Evolutionary conservation across 53 echinoderm and acorn worm species (phyloP).

Genomic region (Hippasteria phrygiana): DNA sequence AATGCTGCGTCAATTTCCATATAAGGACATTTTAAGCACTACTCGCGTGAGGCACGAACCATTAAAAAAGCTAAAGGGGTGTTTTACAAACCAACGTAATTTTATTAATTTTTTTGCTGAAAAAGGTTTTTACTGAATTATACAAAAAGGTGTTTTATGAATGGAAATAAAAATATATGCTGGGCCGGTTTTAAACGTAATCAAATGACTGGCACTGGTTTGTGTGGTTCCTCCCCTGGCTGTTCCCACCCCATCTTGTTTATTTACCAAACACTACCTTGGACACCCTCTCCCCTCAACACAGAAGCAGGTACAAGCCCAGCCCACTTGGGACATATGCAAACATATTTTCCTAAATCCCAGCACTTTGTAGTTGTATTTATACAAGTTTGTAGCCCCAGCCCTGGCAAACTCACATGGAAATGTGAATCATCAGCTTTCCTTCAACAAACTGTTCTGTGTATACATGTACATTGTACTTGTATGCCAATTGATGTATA

Average conservation of each 20-base stretch:
- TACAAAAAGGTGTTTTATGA: too few species aligned
- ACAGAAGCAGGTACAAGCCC: not conserved
- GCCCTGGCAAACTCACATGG: not conserved
- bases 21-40: too few species aligned
- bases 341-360: not conserved
- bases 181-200: too few species aligned
- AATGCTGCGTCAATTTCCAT: too few species aligned
- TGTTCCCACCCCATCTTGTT: not conserved
- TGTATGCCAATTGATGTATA: too few species aligned
- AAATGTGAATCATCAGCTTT: not conserved
- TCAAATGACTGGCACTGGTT: too few species aligned
- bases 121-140: too few species aligned
- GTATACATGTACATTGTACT: conserved; percentile 6
- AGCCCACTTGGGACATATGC: not conserved
- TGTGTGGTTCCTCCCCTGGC: not conserved
- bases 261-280: not conserved
- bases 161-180: too few species aligned
- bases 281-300: not conserved
- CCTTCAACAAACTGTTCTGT: not conserved
- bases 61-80: too few species aligned
- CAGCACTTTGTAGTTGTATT: not conserved
- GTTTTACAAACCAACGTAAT: too few species aligned
- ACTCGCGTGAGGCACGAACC: too few species aligned
- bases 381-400: not conserved
- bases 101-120: too few species aligned